Percentiles rank a stretch among this genome's conserved stretches.
These are phyloP conservation scores for Corythaixoides concolor DNA, from an alignment of 2,113 vertebrate genomes.

Conservation along the genomic window DNA sequence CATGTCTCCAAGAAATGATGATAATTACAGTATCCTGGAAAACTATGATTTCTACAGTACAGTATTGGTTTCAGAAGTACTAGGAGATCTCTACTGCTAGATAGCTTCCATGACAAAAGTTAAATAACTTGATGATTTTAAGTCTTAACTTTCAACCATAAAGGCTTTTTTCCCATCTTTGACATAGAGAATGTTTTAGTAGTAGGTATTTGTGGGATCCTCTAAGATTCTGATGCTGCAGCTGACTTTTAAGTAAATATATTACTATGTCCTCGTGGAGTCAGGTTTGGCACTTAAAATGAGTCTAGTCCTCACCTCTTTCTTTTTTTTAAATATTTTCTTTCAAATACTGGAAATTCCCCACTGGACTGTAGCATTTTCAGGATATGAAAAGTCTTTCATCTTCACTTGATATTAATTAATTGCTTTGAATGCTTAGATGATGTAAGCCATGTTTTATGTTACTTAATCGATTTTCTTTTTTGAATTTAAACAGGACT, in stretches of 20 bases:
- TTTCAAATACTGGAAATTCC: conserved; percentile 10
- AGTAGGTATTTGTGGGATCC: neutral
- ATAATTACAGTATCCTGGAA: conserved; percentile 1
- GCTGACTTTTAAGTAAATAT: neutral
- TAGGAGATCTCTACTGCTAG: neutral
- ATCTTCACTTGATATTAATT: conserved; percentile 19
- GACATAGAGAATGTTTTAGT: neutral
- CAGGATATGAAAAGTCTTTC: neutral
- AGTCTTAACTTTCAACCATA: neutral
- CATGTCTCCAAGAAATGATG: neutral
- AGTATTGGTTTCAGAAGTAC: neutral
- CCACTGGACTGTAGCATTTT: neutral
- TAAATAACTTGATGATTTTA: neutral
- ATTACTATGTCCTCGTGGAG: neutral
- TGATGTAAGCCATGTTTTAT: conserved; percentile 30
- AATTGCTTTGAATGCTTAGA: conserved; percentile 18
- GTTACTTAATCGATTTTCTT: conserved; percentile 24
- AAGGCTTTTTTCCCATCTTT: neutral
- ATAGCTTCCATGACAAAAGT: neutral
- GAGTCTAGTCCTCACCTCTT: neutral
- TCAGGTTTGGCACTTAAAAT: conserved; percentile 27
- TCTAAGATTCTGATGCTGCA: neutral
- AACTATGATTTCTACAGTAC: conserved; percentile 26
- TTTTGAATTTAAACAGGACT: conserved; percentile 85
- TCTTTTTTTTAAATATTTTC: neutral